Evolutionary conservation across 1,140 invertebrate genomes (phyloP).

Genomic region (Caenorhabditis brenneri): DNA sequence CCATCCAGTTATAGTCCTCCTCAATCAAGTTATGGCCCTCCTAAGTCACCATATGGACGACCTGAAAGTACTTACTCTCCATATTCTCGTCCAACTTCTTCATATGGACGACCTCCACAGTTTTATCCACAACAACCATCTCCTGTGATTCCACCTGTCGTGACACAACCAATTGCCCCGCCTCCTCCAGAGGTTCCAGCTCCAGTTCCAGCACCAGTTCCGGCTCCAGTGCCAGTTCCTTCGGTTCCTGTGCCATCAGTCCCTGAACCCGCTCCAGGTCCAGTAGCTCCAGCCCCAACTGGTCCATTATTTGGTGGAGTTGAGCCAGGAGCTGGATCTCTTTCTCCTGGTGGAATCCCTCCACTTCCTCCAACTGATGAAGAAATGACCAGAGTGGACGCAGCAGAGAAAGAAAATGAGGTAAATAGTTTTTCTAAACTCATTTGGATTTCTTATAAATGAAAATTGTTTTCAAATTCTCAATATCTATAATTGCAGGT

Average conservation of each 20-base stretch:
- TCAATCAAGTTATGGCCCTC: neutral
- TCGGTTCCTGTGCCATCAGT: neutral
- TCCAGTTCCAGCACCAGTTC: neutral
- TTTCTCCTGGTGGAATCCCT: neutral
- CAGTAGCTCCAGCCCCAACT: neutral
- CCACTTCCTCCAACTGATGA: conserved; percentile 9
- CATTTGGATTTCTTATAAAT: neutral
- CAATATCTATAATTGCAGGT: neutral
- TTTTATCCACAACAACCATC: neutral
- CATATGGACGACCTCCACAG: neutral
- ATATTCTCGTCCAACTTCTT: neutral
- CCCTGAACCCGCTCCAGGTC: neutral
- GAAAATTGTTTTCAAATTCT: too few species aligned
- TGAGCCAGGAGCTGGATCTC: conserved; percentile 10
- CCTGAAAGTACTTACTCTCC: neutral
- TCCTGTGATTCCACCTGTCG: neutral
- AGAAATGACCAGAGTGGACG: conserved; percentile 12
- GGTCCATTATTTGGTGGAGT: conserved; percentile 9
- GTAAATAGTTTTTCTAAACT: neutral
- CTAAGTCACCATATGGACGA: neutral
- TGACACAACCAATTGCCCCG: neutral
- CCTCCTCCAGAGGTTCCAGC: neutral
- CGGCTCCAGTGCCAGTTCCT: neutral
- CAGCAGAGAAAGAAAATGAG: conserved; percentile 15
- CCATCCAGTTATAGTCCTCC: neutral